These are phyloP conservation scores for Tapirus terrestris DNA, from an alignment of 2,113 vertebrate species.

Conservation along the genomic window DNA sequence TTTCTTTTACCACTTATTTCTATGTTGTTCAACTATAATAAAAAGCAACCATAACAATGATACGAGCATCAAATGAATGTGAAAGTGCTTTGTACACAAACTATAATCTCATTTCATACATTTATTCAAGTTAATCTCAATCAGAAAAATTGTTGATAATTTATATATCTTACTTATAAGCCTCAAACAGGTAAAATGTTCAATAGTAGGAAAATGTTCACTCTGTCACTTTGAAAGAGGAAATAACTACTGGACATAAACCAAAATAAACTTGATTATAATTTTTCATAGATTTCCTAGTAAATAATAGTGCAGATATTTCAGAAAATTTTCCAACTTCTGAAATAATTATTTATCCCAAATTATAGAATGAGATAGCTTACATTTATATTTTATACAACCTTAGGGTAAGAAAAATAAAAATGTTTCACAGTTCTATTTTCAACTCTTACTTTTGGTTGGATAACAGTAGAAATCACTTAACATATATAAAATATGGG, in stretches of 20 bases:
- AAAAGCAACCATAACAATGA: slow-evolving; percentile 24
- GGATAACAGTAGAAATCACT: slow-evolving; percentile 62
- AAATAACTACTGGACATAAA: slow-evolving; percentile 45
- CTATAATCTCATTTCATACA: slow-evolving; percentile 44
- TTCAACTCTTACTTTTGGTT: slow-evolving; percentile 56
- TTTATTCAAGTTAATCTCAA: slow-evolving; percentile 56
- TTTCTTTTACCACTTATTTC: slow-evolving; percentile 32
- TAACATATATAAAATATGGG: slow-evolving; percentile 68
- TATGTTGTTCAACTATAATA: background rate
- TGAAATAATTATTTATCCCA: slow-evolving; percentile 23
- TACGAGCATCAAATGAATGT: slow-evolving; percentile 1
- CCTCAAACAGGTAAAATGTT: slow-evolving; percentile 8
- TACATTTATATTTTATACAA: slow-evolving; percentile 52
- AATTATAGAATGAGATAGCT: background rate
- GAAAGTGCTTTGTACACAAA: slow-evolving; percentile 39
- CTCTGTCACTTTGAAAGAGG: slow-evolving; percentile 33
- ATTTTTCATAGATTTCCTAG: slow-evolving; percentile 25
- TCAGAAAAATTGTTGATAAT: slow-evolving; percentile 38
- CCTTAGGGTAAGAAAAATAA: slow-evolving; percentile 48
- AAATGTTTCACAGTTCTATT: slow-evolving; percentile 45
- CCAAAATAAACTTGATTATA: slow-evolving; percentile 34
- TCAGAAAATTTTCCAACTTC: slow-evolving; percentile 34
- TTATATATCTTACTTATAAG: slow-evolving; percentile 41
- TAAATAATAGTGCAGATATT: slow-evolving; percentile 42
- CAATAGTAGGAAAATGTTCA: slow-evolving; percentile 37